These are phyloP conservation scores for Conopomorpha cramerella DNA, from an alignment of 1,140 invertebrate species.

Conservation along the genomic window DNA sequence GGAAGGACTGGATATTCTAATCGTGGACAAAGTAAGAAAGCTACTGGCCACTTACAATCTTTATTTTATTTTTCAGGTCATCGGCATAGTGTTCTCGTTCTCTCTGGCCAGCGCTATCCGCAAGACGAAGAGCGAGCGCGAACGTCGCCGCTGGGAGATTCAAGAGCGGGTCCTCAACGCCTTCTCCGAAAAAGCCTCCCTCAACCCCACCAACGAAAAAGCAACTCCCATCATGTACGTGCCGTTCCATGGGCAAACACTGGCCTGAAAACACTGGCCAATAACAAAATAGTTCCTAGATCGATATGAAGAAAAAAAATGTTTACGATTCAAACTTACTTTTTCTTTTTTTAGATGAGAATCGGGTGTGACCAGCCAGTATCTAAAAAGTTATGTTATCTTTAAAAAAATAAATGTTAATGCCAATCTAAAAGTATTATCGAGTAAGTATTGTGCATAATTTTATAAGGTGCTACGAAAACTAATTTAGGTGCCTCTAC, in stretches of 20 bases:
- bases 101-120: conserved; percentile 82
- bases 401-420: too few species aligned
- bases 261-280: conserved; percentile 18
- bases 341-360: too few species aligned
- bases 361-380: too few species aligned
- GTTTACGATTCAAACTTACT: too few species aligned
- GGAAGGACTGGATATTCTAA: too few species aligned
- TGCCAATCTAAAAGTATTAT: too few species aligned
- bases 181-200: conserved; percentile 42
- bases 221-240: conserved; percentile 43
- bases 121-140: conserved; percentile 74
- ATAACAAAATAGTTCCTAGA: background rate
- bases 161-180: conserved; percentile 51
- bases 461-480: too few species aligned
- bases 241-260: conserved; percentile 48
- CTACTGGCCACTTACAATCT: background rate
- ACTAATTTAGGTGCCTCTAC: too few species aligned
- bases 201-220: conserved; percentile 37
- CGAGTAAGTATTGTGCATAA: too few species aligned
- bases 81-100: conserved; percentile 85
- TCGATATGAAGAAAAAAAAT: conserved; percentile 2
- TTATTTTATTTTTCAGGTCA: conserved; percentile 65
- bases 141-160: conserved; percentile 69
- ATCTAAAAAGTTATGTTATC: too few species aligned
- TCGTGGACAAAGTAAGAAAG: too few species aligned